These are phyloP conservation scores for Taenioides sp. DNA, from an alignment of 2,797 vertebrate species.

Conservation along the genomic window DNA sequence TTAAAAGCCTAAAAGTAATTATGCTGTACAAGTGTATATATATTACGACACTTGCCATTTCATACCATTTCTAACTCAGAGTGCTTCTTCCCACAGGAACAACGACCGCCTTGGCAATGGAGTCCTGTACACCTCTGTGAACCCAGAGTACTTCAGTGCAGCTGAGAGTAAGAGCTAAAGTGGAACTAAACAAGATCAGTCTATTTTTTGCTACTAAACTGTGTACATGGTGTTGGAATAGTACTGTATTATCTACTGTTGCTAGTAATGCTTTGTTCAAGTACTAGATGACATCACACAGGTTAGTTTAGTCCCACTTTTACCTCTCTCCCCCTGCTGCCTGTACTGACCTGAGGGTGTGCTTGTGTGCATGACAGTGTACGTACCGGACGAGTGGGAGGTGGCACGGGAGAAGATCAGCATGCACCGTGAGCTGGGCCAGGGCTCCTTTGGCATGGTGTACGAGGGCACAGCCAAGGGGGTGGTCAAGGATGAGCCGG, in stretches of 20 bases:
- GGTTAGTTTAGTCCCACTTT: no score
- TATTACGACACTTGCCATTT: no score
- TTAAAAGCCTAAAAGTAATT: no score
- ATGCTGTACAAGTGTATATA: no score
- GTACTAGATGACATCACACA: no score
- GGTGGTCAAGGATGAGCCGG: constrained; percentile 92
- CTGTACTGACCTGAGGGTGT: not conserved
- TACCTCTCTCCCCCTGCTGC: not conserved
- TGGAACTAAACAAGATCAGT: no score
- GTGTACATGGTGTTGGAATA: no score
- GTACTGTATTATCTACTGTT: no score
- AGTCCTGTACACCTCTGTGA: constrained; percentile 95
- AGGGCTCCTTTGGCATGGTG: constrained; percentile 98
- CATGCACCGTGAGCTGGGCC: constrained; percentile 91
- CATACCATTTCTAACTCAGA: no score
- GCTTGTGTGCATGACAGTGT: constrained; percentile 76
- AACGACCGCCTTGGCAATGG: constrained; percentile 93
- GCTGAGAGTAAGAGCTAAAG: constrained; percentile 87
- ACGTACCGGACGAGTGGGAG: constrained; percentile 97
- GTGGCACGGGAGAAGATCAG: constrained; percentile 94
- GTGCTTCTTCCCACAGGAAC: constrained; percentile 75
- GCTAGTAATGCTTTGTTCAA: no score
- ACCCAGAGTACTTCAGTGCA: constrained; percentile 98
- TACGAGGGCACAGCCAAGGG: constrained; percentile 96
- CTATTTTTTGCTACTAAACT: no score